Conservation (phyloP, 2,113 vertebrate genomes). For the Bufo bufo region DNA sequence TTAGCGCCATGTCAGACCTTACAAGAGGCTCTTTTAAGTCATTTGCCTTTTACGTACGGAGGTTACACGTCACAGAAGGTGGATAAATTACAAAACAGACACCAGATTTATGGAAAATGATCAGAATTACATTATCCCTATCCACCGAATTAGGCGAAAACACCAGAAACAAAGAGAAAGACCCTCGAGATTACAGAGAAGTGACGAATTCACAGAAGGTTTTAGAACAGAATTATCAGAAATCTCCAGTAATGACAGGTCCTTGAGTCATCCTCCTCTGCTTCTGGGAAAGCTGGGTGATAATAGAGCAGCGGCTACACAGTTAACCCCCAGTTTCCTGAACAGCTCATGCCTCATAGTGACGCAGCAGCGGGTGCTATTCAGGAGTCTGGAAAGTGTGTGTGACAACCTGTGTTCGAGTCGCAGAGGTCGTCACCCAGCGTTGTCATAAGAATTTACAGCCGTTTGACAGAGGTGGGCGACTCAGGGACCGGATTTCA, state of each 20-base stretch:
- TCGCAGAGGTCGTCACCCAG: no score
- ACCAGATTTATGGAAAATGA: background rate
- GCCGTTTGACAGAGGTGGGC: no score
- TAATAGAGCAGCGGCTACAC: background rate
- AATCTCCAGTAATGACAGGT: background rate
- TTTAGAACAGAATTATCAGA: background rate
- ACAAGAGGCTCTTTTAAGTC: no score
- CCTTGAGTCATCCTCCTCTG: background rate
- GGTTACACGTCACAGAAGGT: no score
- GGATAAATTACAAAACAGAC: background rate
- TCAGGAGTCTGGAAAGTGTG: no score
- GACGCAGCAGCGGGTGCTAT: no score
- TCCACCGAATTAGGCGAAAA: background rate
- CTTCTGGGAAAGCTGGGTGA: background rate
- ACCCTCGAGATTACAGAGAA: background rate
- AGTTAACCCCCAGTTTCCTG: background rate
- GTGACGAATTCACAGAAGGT: background rate
- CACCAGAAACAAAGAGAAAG: background rate
- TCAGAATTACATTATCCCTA: background rate
- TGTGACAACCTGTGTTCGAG: no score
- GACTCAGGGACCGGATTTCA: no score
- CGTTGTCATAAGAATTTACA: no score
- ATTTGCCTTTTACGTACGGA: no score
- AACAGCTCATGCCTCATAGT: no score
- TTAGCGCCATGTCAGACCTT: no score